Evolutionary conservation across 1,140 invertebrate genomes (phyloP).

Genomic region (Contarinia nasturtii): DNA sequence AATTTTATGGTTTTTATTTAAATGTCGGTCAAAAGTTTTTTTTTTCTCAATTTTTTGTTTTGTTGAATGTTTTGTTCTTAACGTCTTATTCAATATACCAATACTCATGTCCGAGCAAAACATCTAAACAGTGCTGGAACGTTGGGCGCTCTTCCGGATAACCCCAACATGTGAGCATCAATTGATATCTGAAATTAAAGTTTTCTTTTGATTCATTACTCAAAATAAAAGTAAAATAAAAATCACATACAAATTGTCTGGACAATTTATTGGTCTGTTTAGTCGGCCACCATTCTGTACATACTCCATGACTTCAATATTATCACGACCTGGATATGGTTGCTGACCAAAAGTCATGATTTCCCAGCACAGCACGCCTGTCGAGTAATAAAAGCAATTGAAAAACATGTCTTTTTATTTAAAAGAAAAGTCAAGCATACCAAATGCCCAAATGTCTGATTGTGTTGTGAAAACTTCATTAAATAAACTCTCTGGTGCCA

Average conservation of each 20-base stretch:
- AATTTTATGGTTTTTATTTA: too few species aligned
- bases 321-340: constrained; percentile 82
- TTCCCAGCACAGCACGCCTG: constrained; percentile 91
- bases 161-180: constrained; percentile 66
- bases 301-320: constrained; percentile 81
- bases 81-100: too few species aligned
- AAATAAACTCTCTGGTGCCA: constrained; percentile 82
- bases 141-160: constrained; percentile 55
- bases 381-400: not conserved
- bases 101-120: too few species aligned
- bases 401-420: too few species aligned
- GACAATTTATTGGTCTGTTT: constrained; percentile 61
- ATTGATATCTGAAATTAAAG: constrained; percentile 39
- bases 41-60: too few species aligned
- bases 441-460: constrained; percentile 93
- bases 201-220: constrained; percentile 9
- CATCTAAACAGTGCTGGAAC: constrained; percentile 53
- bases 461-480: constrained; percentile 90
- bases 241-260: constrained; percentile 60
- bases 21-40: too few species aligned
- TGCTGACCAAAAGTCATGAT: constrained; percentile 88
- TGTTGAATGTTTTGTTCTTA: too few species aligned
- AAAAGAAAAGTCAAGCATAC: too few species aligned
- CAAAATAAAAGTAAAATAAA: too few species aligned
- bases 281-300: constrained; percentile 71